These are phyloP conservation scores for Xylocopa sonorina DNA, from an alignment of 1,140 invertebrate species.

Conservation along the genomic window DNA sequence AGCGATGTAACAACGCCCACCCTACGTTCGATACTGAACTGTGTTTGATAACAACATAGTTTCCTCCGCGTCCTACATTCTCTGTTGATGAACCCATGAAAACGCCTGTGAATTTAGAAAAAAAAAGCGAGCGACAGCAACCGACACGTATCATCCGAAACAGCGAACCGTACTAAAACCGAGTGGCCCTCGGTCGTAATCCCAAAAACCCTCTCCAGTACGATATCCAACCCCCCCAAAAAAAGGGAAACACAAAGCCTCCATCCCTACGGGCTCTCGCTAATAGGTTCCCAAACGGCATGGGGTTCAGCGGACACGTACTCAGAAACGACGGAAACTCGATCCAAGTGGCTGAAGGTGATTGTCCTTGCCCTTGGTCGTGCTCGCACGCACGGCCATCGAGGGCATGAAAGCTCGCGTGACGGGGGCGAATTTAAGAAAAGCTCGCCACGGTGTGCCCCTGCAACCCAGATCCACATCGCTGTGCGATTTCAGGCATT, in stretches of 20 bases:
- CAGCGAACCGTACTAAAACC: no score
- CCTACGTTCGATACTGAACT: neutral
- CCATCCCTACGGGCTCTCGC: neutral
- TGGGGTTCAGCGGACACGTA: neutral
- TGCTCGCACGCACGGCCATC: conserved; percentile 11
- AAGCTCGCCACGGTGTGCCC: neutral
- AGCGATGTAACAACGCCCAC: neutral
- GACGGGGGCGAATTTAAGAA: conserved; percentile 8
- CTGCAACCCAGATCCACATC: neutral
- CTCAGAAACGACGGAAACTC: neutral
- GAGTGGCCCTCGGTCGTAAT: no score
- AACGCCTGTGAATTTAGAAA: no score
- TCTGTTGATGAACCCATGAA: no score
- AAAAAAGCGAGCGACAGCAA: no score
- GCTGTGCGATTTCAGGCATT: conserved; percentile 19
- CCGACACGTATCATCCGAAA: no score
- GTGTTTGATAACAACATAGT: no score
- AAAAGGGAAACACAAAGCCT: neutral
- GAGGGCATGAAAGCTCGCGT: conserved; percentile 34
- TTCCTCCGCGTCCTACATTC: no score
- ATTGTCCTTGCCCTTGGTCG: conserved; percentile 41
- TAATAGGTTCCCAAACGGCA: neutral
- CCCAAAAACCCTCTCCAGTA: no score
- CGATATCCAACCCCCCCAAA: no score
- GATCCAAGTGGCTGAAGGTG: neutral